Evolutionary conservation across 2,888 invertebrate species (phyloP), one percentile per base, ranked within the genome.

Genomic region (Platycnemis pennipes): DNA sequence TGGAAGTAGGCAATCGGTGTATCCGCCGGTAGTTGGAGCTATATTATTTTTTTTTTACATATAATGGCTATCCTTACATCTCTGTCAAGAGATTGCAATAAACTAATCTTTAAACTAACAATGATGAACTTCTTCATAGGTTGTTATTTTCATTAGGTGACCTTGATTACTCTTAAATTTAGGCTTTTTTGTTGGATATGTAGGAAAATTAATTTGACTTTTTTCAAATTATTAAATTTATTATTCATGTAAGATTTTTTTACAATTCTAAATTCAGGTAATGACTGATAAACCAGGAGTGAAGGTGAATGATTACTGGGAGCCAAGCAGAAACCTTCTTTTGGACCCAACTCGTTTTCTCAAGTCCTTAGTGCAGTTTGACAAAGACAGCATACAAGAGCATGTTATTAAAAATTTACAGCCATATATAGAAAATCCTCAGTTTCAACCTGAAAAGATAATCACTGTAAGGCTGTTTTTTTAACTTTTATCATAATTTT

Each of bases 291-390:
- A 96, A 95, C 97, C 97, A 0, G 99, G 99, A 0, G 98, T 98
- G 96, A 98, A 99, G 97, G 96, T 98, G 0, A 97, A 98, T 94
- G 99, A 99, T 96, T 99, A 98, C 96, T 99, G 99, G 99, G 98
- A 98, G 88, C 98, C 99, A 0, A 99, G 99, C 2, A 98, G 98
- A 87, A 97, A 97, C 94, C 97, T 99, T 97, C 97, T 99, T 49
- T 97, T 98, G 0, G 99, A 99, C 96, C 98, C 99, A 95, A 97
- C 97, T 0, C 98, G 97, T 94, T 99, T 99, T 96, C 97, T 99
- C 45, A 97, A 98, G 4, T 98, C 98, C 0, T 97, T 99, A 26
- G 98, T 98, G 96, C 98, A 98, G 95, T 99, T 98, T 96, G 98
- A 99, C 96, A 99, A 99, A 96, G 98, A 99, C 94, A 98, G 97